phyloP scores from a whole-genome alignment of 2,797 vertebrate genomes.

The Rachycentron canadum region DNA sequence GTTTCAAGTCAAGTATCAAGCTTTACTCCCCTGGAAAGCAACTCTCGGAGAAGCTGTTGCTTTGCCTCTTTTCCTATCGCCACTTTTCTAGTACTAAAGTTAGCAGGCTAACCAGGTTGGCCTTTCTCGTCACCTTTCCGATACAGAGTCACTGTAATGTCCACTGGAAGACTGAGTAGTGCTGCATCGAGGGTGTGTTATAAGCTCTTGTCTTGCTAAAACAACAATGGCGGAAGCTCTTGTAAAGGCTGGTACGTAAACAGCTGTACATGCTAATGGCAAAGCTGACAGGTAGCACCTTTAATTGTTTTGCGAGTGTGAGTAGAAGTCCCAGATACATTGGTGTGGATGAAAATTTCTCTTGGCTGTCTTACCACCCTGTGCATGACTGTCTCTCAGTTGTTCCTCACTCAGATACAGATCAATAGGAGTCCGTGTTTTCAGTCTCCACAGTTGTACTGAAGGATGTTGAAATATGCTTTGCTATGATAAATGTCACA shows the following conservation, averaged over 20 bases:
- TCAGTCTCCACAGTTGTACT: constrained; percentile 7
- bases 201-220: too few species aligned
- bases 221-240: neutral
- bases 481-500: constrained; percentile 9
- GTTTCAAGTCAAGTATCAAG: too few species aligned
- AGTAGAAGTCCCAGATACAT: constrained; percentile 3
- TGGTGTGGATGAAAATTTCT: constrained; percentile 15
- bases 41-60: too few species aligned
- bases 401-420: constrained; percentile 21
- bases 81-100: too few species aligned
- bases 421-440: constrained; percentile 45
- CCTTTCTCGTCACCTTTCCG: neutral
- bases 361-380: constrained; percentile 20
- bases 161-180: too few species aligned
- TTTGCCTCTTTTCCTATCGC: too few species aligned
- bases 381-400: constrained; percentile 16
- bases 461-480: constrained; percentile 38
- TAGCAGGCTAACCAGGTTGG: too few species aligned
- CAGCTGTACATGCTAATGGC: too few species aligned
- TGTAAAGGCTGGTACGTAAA: too few species aligned
- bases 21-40: too few species aligned
- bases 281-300: neutral
- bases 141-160: neutral
- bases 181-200: too few species aligned
- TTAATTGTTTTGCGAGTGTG: neutral